These are phyloP conservation scores for Athalia cordata DNA, from an alignment of 2,888 invertebrate genomes.

Conservation along the genomic window DNA sequence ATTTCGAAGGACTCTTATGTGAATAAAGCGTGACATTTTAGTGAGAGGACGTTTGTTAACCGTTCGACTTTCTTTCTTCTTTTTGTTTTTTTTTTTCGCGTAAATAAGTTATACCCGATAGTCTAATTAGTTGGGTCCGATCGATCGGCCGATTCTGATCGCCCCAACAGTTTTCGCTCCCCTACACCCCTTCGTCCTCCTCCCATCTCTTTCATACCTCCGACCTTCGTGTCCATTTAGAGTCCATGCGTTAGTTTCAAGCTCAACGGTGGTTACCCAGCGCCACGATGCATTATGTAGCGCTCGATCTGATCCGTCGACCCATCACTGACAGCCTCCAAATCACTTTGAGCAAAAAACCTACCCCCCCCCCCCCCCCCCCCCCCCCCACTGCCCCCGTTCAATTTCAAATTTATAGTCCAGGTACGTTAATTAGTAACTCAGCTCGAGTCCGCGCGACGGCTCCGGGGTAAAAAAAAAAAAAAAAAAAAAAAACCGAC, in stretches of 20 bases:
- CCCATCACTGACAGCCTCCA: conserved; percentile 49
- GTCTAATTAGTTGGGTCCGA: conserved; percentile 56
- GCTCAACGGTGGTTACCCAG: conserved; percentile 1
- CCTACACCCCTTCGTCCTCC: neutral
- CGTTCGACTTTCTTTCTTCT: too few species aligned
- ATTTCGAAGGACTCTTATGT: neutral
- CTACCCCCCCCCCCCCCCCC: too few species aligned
- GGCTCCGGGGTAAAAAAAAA: neutral
- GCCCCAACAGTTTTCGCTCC: neutral
- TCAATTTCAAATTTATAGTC: conserved; percentile 67
- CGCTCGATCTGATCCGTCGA: conserved; percentile 44
- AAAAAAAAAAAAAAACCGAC: neutral
- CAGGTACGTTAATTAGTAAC: conserved; percentile 55
- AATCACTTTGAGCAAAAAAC: conserved; percentile 55
- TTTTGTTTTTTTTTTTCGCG: conserved; percentile 6
- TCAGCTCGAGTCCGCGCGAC: neutral
- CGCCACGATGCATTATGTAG: conserved; percentile 47
- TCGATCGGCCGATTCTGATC: conserved; percentile 39
- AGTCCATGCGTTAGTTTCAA: conserved; percentile 19
- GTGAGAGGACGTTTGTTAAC: neutral
- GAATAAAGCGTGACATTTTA: neutral
- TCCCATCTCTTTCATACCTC: neutral
- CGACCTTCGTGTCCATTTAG: conserved; percentile 43
- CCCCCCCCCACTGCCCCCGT: conserved; percentile 55
- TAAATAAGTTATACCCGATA: conserved; percentile 53